Evolutionary conservation across 1,140 invertebrate genomes (phyloP), one percentile per base, ranked within the genome.

Genomic region (Nasonia vitripennis): DNA sequence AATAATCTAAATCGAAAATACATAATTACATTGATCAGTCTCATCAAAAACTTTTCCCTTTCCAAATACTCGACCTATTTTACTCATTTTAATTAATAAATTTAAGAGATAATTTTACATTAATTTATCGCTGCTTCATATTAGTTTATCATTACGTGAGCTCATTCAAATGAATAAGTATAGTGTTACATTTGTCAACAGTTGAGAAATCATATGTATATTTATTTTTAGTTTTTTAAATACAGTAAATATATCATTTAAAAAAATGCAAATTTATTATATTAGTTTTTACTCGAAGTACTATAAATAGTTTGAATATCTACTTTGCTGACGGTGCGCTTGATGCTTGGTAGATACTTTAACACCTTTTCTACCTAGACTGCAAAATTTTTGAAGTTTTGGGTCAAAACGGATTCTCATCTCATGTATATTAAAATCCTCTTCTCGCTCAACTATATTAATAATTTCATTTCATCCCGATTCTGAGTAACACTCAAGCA

Each of bases 381-480:
- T 88, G 89, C 87, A 88, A 81, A 84, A 88, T 88, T 84, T 89
- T 87, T 88, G 82, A 88, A 88, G 87, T 90, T 90, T 89, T 89
- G 85, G 88, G 89, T 90, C 89, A 89, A 89, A 90, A 89, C 79
- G 87, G 68, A 77, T 81, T 83, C 84, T 55, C 41, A 45, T 34
- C 5, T 88, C 87, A 88, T 89, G 87, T 89, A 89, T 89, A 90
- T 90, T 89, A 88, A 90, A 89, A 88, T 87, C 84, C 80, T 88
- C 88, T 89, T 88, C 77, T 83, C 82, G 85, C 68, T 86, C 75
- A 74, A 89, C 88, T 89, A 89, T 91, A 90, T 90, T 91, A 90
- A 91, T 89, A 91, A 90, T 91, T 90, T 90, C 89, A 89, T 90
- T 90, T 90, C 83, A 83, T 86, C 67, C 71, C 4, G 7, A 81